phyloP scores from a whole-genome alignment of 2,113 vertebrate genomes.

The Tapirus terrestris region DNA sequence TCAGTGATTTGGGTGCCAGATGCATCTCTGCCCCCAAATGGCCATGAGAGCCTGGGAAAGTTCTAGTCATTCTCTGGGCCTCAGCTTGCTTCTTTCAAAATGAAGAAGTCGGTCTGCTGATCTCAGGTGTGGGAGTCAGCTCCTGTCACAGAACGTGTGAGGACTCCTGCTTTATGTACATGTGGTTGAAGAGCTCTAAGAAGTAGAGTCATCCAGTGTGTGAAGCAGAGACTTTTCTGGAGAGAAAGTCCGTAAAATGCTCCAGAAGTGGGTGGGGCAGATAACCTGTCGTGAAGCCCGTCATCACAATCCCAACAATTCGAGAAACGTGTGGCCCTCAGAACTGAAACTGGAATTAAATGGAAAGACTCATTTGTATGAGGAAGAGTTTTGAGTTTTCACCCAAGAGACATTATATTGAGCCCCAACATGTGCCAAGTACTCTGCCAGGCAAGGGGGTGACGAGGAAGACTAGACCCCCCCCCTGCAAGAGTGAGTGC shows the following conservation, averaged over 20 bases:
- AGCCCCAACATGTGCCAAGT: not conserved
- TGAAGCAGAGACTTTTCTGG: too few species aligned
- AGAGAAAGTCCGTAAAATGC: not conserved
- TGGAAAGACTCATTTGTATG: not conserved
- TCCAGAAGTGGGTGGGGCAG: not conserved
- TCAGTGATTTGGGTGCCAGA: not conserved
- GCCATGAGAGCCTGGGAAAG: not conserved
- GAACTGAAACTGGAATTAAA: not conserved
- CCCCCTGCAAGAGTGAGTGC: not conserved
- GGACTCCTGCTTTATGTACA: not conserved
- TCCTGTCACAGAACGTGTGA: not conserved
- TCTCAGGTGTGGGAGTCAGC: not conserved
- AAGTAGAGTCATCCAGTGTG: not conserved
- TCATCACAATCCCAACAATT: not conserved
- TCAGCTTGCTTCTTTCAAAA: not conserved
- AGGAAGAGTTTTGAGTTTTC: not conserved
- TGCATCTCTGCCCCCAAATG: not conserved
- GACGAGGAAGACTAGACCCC: not conserved
- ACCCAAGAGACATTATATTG: not conserved
- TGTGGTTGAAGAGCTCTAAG: not conserved
- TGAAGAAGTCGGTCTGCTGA: not conserved
- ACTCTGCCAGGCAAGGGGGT: not conserved
- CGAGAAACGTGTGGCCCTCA: not conserved
- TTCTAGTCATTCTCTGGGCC: not conserved
- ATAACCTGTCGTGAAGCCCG: not conserved